These are phyloP conservation scores for Rhadinocentrus ornatus DNA, from an alignment of 2,797 vertebrate species.

Conservation along the genomic window DNA sequence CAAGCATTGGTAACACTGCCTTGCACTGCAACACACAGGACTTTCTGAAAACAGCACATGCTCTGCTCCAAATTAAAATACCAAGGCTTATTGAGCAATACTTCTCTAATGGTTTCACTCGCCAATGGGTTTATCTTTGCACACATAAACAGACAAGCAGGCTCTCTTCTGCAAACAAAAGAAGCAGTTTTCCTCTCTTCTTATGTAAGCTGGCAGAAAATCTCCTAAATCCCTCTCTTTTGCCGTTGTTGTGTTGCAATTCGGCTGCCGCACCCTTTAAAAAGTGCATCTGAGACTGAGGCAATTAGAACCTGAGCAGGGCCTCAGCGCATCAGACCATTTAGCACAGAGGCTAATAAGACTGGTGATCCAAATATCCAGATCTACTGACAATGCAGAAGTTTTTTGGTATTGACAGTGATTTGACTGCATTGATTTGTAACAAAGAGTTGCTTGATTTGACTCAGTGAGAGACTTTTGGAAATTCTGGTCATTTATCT, in stretches of 20 bases:
- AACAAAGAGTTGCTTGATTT: slow-evolving; percentile 37
- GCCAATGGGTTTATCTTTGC: slow-evolving; percentile 74
- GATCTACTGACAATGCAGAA: slow-evolving; percentile 20
- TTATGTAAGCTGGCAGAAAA: slow-evolving; percentile 82
- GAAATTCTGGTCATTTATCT: slow-evolving; percentile 12
- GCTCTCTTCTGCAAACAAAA: slow-evolving; percentile 47
- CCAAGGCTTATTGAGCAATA: slow-evolving; percentile 76
- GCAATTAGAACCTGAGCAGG: slow-evolving; percentile 88
- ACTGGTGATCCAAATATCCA: slow-evolving; percentile 20
- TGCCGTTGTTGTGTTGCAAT: slow-evolving; percentile 86
- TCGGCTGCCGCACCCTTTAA: slow-evolving; percentile 66
- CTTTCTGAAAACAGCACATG: slow-evolving; percentile 35
- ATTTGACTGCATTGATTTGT: slow-evolving; percentile 38
- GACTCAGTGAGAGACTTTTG: not conserved
- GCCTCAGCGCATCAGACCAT: slow-evolving; percentile 67
- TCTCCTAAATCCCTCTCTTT: slow-evolving; percentile 87
- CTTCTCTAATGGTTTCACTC: slow-evolving; percentile 83
- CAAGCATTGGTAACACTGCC: slow-evolving; percentile 48
- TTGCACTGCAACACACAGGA: slow-evolving; percentile 42
- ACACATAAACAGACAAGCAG: slow-evolving; percentile 64
- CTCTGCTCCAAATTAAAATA: slow-evolving; percentile 78
- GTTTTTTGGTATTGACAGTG: slow-evolving; percentile 16
- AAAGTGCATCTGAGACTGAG: slow-evolving; percentile 86
- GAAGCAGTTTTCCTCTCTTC: slow-evolving; percentile 66
- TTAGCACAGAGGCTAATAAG: slow-evolving; percentile 74